phyloP scores from a whole-genome alignment of 2,888 invertebrate species.

The Philereme vetulata region DNA sequence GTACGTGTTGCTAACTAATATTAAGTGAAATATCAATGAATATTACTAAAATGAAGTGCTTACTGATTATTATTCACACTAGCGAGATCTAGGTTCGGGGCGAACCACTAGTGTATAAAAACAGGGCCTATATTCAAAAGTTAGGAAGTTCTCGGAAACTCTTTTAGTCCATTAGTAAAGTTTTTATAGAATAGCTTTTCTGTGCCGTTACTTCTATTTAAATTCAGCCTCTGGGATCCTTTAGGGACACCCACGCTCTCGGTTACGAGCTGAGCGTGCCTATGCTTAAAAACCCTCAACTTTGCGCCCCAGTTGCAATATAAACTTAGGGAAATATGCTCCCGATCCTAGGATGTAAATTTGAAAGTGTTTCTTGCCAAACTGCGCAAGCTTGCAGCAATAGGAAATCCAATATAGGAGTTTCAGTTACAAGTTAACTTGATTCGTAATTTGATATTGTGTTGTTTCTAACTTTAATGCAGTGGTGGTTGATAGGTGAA shows the following conservation, averaged over 20 bases:
- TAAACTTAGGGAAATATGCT: slow-evolving; percentile 33
- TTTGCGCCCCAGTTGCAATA: slow-evolving; percentile 29
- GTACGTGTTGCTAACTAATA: too few relatives aligned
- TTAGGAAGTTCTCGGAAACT: slow-evolving; percentile 6
- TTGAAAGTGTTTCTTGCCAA: slow-evolving; percentile 28
- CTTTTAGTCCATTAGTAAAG: slow-evolving; percentile 4
- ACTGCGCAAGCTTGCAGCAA: slow-evolving; percentile 23
- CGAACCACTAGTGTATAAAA: too few relatives aligned
- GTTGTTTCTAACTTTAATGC: slow-evolving; percentile 26
- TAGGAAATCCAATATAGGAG: slow-evolving; percentile 32
- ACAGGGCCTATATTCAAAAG: not conserved
- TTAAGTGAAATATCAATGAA: too few relatives aligned
- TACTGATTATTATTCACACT: too few relatives aligned
- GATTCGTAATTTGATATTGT: slow-evolving; percentile 29
- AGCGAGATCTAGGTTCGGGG: too few relatives aligned
- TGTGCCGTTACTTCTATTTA: slow-evolving; percentile 29
- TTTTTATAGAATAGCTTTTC: slow-evolving; percentile 25
- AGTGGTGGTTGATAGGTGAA: slow-evolving; percentile 4
- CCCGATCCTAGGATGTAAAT: slow-evolving; percentile 25
- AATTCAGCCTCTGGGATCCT: slow-evolving; percentile 32
- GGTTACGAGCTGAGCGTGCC: slow-evolving; percentile 32
- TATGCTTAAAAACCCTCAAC: slow-evolving; percentile 34
- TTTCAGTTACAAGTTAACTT: slow-evolving; percentile 26
- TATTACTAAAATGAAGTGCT: too few relatives aligned
- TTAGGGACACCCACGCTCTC: slow-evolving; percentile 27